phyloP scores from a whole-genome alignment of 2,797 vertebrate species.

The Acomys russatus region DNA sequence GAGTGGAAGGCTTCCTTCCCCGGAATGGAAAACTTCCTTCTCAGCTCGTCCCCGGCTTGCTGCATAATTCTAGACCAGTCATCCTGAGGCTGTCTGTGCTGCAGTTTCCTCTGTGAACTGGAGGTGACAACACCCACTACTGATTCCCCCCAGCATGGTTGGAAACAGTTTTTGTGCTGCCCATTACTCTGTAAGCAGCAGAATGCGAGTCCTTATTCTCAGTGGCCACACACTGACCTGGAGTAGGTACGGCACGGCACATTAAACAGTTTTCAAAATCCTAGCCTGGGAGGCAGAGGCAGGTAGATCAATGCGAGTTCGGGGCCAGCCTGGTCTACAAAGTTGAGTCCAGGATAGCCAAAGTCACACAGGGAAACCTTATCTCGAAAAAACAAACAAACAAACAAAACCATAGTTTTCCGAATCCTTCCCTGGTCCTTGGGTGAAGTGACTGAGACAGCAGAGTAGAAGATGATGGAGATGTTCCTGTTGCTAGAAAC shows the following conservation, averaged over 20 bases:
- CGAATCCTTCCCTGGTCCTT: not conserved
- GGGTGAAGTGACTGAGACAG: not conserved
- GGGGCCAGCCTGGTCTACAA: too few relatives aligned
- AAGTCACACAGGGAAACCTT: too few relatives aligned
- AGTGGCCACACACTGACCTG: too few relatives aligned
- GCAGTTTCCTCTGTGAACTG: constrained; percentile 4
- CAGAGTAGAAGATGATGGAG: not conserved
- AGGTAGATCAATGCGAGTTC: too few relatives aligned
- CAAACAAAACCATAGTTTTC: too few relatives aligned
- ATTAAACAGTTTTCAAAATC: not conserved
- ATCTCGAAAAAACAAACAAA: too few relatives aligned
- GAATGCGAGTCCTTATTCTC: not conserved
- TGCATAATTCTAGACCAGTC: not conserved
- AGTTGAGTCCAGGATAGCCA: too few relatives aligned
- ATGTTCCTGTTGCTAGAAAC: not conserved
- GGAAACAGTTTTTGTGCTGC: not conserved
- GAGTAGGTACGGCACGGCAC: not conserved
- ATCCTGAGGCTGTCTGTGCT: not conserved
- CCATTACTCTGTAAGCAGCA: not conserved
- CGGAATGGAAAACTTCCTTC: not conserved
- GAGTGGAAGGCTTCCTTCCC: not conserved
- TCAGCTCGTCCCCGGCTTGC: not conserved
- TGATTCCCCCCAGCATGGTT: not conserved
- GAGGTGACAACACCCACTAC: not conserved
- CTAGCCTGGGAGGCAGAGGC: too few relatives aligned